Evolutionary conservation across 2,113 vertebrate genomes (phyloP).

Genomic region (Pangasianodon gigas): DNA sequence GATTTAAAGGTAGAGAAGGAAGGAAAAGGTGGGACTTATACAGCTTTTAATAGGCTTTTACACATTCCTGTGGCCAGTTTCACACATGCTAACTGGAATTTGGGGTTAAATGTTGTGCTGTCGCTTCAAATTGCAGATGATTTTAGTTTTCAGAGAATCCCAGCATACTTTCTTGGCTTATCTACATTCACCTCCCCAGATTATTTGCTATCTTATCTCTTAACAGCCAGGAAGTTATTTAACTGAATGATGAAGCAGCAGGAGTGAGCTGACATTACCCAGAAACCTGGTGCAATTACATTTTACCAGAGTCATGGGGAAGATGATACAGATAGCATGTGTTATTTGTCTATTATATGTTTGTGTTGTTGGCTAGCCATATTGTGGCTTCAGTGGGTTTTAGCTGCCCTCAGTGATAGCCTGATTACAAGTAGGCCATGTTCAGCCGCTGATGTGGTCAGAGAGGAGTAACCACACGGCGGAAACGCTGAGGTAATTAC

Average conservation of each 20-base stretch:
- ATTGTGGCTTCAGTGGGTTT: conserved; percentile 46
- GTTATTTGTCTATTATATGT: conserved; percentile 8
- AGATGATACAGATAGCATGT: background rate
- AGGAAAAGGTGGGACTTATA: background rate
- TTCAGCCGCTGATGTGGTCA: conserved; percentile 59
- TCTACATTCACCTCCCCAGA: background rate
- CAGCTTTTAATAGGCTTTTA: background rate
- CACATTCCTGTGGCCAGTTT: background rate
- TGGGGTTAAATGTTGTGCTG: background rate
- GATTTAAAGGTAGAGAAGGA: background rate
- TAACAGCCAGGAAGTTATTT: conserved; percentile 10
- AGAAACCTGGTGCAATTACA: background rate
- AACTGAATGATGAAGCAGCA: background rate
- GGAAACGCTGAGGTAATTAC: conserved; percentile 61
- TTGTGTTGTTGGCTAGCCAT: background rate
- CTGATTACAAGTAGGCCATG: conserved; percentile 61
- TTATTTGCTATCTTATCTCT: background rate
- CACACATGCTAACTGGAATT: background rate
- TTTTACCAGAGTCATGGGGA: background rate
- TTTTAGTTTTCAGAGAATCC: background rate
- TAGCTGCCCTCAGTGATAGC: conserved; percentile 54
- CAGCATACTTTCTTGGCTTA: background rate
- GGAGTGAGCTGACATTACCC: background rate
- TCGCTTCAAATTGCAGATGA: background rate
- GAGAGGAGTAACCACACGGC: conserved; percentile 56